Base-by-base conservation (phyloP, 92 coral and sea anemone species). In the Palythoa heliodiscus region DNA sequence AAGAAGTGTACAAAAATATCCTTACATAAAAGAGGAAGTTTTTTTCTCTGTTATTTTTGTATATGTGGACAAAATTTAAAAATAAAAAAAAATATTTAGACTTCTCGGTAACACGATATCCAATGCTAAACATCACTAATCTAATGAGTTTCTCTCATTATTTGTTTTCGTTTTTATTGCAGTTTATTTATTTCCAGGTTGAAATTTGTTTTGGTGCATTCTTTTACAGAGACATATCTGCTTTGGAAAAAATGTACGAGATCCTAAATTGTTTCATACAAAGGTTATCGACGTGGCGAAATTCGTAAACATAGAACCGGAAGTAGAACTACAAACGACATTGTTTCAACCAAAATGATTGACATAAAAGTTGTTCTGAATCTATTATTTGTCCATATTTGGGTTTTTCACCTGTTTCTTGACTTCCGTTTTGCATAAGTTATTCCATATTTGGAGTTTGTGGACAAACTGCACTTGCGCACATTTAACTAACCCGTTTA, bases 381-480 rank as follows among this genome's bases (percentile, higher is more conserved):
- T 43, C 23, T 47, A 38, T 47, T 80, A 64, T 64, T 52, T 80
- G 52, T 47, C 84, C 84, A 80, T 80, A 80, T 80, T 64, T 80
- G 84, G 75, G 70, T 3, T 47, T 80, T 80, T 39, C 84, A 80
- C 84, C 84, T 80, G 64, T 67, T 80, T 10, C 5, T 80, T 11
- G 8, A 66, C 84, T 80, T 80, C 74, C 84, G 84, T 43, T 80
- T 80, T 66, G 74, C 74, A 60, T 78, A 61, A 40, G 6, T 38
- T 78, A 61, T 15, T 61, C 83, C 84, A 66, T 80, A 80, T 80
- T 80, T 80, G 84, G 84, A 66, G 57, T 15, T 80, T 80, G 60
- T 66, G 14, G 81, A 66, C 84, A 43, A 48, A 64, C 58, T 80
- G 84, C 74, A 80, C 84, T 80, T 80, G 84, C 84, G 84, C 84